Conservation (phyloP, 2,113 vertebrate species). For the Microtus montanus region DNA sequence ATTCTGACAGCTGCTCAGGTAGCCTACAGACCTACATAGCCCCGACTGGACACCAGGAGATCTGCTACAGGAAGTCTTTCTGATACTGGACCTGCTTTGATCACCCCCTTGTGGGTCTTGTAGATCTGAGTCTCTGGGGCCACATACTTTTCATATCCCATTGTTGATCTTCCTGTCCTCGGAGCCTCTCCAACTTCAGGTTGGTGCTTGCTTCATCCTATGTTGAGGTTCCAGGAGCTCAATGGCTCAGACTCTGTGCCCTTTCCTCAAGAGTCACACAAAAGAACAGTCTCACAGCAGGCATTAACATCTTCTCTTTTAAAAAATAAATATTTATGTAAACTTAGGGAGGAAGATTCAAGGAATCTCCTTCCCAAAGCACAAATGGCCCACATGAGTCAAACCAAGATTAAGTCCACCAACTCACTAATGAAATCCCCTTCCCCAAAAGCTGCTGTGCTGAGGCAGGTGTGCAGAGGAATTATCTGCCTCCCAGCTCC, state of each 20-base stretch:
- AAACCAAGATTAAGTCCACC: constrained; percentile 75
- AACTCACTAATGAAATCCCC: constrained; percentile 46
- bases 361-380: constrained; percentile 80
- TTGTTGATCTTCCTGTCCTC: neutral
- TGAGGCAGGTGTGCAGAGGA: neutral
- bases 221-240: constrained; percentile 24
- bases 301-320: constrained; percentile 79
- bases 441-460: constrained; percentile 39
- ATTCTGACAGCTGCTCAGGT: neutral
- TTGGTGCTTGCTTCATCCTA: neutral
- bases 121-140: neutral
- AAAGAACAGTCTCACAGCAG: constrained; percentile 67
- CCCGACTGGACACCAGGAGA: neutral
- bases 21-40: neutral
- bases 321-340: constrained; percentile 90
- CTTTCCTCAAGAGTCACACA: constrained; percentile 58
- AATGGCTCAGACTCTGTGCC: neutral
- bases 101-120: neutral
- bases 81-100: neutral
- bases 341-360: constrained; percentile 81
- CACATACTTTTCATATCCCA: neutral
- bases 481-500: constrained; percentile 31
- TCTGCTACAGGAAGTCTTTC: neutral
- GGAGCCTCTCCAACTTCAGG: neutral
- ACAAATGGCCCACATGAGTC: constrained; percentile 72